Conservation (phyloP, 2,113 vertebrate genomes). For the Caretta caretta region DNA sequence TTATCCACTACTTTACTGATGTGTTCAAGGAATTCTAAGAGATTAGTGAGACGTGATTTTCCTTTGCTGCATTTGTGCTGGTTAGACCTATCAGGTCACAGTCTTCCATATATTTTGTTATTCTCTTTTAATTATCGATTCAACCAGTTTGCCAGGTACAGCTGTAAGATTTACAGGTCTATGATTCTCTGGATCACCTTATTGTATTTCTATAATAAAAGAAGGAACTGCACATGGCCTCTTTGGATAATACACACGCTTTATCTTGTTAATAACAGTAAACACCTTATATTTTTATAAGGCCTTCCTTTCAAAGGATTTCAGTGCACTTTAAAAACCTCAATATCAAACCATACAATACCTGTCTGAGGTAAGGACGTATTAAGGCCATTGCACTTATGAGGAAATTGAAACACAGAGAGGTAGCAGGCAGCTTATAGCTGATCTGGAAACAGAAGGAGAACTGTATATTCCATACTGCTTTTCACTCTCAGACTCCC, state of each 20-base stretch:
- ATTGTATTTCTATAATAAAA: not conserved
- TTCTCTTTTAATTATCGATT: not conserved
- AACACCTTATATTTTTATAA: not conserved
- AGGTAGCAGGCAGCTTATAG: not conserved
- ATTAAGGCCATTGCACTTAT: not conserved
- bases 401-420: not conserved
- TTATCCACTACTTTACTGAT: not conserved
- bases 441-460: not conserved
- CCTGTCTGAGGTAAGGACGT: not conserved
- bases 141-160: not conserved
- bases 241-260: too few relatives aligned
- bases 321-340: not conserved
- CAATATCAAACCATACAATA: not conserved
- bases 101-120: not conserved
- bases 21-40: not conserved
- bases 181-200: not conserved
- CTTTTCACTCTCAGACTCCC: not conserved
- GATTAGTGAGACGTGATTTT: not conserved
- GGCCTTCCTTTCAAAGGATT: not conserved
- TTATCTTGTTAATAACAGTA: not conserved
- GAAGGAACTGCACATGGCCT: not conserved
- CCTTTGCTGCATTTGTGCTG: not conserved
- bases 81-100: not conserved
- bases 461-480: not conserved
- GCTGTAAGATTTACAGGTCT: not conserved